phyloP scores from a whole-genome alignment of 2,888 invertebrate genomes.

The Apantesis nais region DNA sequence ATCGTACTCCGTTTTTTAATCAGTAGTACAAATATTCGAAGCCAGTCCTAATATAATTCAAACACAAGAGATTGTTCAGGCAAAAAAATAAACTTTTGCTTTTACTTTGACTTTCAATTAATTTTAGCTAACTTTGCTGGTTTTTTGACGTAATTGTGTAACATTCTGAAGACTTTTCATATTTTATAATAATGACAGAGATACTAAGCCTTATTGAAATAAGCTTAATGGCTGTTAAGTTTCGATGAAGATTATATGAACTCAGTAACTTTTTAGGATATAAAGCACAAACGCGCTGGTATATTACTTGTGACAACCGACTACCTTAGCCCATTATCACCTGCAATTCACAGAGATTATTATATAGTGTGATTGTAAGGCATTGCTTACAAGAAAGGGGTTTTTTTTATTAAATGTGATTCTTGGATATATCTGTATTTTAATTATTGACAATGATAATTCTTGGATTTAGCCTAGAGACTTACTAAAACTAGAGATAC shows the following conservation, averaged over 20 bases:
- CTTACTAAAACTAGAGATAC: no score
- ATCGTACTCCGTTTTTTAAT: conserved; percentile 16
- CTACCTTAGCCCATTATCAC: no score
- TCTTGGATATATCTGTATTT: no score
- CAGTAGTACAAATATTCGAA: conserved; percentile 11
- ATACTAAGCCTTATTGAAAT: neutral
- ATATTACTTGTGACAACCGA: no score
- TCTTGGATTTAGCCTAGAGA: no score
- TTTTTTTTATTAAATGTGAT: no score
- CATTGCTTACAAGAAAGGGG: no score
- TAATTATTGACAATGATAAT: no score
- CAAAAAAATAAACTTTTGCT: conserved; percentile 15
- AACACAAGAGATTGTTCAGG: conserved; percentile 17
- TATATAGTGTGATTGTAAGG: no score
- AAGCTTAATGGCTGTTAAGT: neutral
- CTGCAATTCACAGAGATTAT: no score
- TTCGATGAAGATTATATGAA: neutral
- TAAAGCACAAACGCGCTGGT: no score
- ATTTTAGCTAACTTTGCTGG: conserved; percentile 4
- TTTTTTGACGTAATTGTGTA: conserved; percentile 1
- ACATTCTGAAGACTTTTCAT: neutral
- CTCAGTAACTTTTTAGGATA: no score
- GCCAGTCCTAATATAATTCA: conserved; percentile 23
- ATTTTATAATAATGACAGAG: neutral
- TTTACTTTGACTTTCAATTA: conserved; percentile 27